These are phyloP conservation scores for Parauchenoglanis ngamensis DNA, from an alignment of 2,797 vertebrate species.

Conservation along the genomic window DNA sequence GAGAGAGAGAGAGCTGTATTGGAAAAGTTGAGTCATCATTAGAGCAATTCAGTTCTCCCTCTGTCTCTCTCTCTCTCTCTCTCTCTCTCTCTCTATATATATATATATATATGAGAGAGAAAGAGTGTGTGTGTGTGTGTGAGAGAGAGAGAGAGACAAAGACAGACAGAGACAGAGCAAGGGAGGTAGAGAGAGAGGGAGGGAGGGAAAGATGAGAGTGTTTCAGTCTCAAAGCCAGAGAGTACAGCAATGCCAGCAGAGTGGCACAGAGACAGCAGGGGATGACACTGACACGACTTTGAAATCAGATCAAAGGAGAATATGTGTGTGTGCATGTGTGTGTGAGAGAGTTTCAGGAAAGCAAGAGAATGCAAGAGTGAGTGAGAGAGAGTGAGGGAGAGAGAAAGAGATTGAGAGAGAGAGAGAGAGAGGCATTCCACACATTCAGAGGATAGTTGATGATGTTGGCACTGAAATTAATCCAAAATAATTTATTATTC, in stretches of 20 bases:
- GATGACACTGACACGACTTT: constrained; percentile 44
- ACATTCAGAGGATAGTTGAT: neutral
- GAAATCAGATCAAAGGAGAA: constrained; percentile 27
- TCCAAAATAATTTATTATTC: constrained; percentile 8
- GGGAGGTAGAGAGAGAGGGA: neutral
- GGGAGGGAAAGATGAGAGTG: neutral
- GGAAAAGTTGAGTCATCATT: constrained; percentile 51
- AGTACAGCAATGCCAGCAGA: constrained; percentile 23
- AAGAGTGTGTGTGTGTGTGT: too few species aligned
- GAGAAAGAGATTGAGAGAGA: neutral
- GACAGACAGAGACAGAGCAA: neutral
- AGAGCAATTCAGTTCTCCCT: neutral
- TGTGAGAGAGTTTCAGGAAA: constrained; percentile 2
- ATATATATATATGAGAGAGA: neutral
- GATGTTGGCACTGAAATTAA: neutral
- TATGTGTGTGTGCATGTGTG: constrained; percentile 30
- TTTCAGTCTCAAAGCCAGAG: constrained; percentile 33
- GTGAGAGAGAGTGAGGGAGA: neutral
- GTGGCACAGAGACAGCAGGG: constrained; percentile 3
- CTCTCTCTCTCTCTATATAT: too few species aligned
- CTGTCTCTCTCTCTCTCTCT: constrained; percentile 6
- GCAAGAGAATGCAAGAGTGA: neutral
- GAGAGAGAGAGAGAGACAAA: neutral
- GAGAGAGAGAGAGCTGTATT: constrained; percentile 23
- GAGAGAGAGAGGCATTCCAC: neutral